Conservation (phyloP, 2,113 vertebrate species). For the Salvelinus sp. region DNA sequence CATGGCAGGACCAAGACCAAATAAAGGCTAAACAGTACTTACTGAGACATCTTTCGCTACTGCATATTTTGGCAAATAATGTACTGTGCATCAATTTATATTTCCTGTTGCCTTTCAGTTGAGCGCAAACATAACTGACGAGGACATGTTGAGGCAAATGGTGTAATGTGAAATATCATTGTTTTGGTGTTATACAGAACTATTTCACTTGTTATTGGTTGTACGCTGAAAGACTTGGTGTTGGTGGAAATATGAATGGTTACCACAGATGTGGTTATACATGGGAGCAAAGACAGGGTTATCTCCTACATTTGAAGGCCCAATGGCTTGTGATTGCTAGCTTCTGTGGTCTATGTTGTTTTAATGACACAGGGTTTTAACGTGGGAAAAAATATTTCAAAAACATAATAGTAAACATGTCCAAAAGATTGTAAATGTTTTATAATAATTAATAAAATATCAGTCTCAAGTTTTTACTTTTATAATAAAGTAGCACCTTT, state of each 20-base stretch:
- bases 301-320: neutral
- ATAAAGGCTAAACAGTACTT: too few species aligned
- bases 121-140: too few species aligned
- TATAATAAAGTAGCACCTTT: conserved; percentile 80
- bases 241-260: neutral
- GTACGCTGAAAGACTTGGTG: neutral
- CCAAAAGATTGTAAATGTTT: conserved; percentile 81
- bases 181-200: neutral
- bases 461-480: conserved; percentile 79
- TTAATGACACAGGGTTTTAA: conserved; percentile 72
- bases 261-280: neutral
- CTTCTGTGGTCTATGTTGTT: conserved; percentile 66
- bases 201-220: neutral
- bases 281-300: neutral
- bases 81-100: too few species aligned
- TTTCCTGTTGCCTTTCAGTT: too few species aligned
- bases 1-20: too few species aligned
- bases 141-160: conserved; percentile 1
- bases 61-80: too few species aligned
- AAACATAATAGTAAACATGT: conserved; percentile 73
- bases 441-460: conserved; percentile 75
- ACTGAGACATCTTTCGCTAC: too few species aligned
- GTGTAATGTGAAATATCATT: neutral
- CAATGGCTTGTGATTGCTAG: conserved; percentile 60
- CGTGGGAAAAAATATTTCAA: conserved; percentile 49